Percentiles rank a stretch among this genome's conserved stretches.
Evolutionary conservation across 1,140 invertebrate genomes (phyloP).

Genomic region (Bombus superbus): DNA sequence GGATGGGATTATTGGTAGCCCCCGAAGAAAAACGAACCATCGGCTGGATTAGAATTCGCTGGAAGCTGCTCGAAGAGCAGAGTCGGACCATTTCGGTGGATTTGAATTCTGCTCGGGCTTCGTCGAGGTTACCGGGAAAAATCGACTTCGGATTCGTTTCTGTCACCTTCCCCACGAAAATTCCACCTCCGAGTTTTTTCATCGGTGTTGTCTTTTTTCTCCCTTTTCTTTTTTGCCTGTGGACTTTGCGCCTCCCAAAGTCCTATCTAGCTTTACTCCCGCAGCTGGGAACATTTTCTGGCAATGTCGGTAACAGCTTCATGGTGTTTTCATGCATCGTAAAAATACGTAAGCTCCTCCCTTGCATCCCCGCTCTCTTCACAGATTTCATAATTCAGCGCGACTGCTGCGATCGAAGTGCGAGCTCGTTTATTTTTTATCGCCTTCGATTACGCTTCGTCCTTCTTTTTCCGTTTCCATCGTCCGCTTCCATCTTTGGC

Average conservation of each 20-base stretch:
- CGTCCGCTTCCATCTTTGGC: neutral
- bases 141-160: neutral
- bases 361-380: neutral
- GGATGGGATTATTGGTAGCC: neutral
- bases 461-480: neutral
- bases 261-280: neutral
- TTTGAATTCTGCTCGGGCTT: slow-evolving; percentile 16
- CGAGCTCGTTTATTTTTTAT: slow-evolving; percentile 40
- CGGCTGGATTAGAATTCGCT: slow-evolving; percentile 22
- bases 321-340: slow-evolving; percentile 8
- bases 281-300: neutral
- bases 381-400: slow-evolving; percentile 12
- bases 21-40: slow-evolving; percentile 13
- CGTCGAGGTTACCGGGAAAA: neutral
- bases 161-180: neutral
- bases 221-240: too few relatives aligned
- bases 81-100: neutral
- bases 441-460: slow-evolving; percentile 20
- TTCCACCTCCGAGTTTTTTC: neutral
- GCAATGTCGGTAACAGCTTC: neutral
- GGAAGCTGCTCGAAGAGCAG: neutral
- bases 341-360: neutral
- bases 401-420: slow-evolving; percentile 1
- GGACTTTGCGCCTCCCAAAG: neutral
- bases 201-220: neutral